Evolutionary conservation across 2,113 vertebrate genomes (phyloP).

Genomic region (Hystrix cristata): DNA sequence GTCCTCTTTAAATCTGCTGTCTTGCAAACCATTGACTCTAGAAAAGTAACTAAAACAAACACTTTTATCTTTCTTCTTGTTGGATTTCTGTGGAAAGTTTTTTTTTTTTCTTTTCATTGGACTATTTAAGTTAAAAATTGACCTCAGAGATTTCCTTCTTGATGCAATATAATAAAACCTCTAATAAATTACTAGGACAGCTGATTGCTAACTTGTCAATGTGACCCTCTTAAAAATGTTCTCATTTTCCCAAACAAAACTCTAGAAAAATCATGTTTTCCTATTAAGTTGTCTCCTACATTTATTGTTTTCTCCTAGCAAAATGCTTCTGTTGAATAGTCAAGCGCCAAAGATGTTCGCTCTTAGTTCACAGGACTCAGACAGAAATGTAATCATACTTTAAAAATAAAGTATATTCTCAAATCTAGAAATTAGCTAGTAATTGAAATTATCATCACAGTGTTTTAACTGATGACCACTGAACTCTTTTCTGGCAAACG

Average conservation of each 20-base stretch:
- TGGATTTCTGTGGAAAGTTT: slow-evolving; percentile 2
- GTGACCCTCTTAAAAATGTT: not conserved
- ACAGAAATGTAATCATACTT: slow-evolving; percentile 77
- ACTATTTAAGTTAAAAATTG: slow-evolving; percentile 32
- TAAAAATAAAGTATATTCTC: slow-evolving; percentile 81
- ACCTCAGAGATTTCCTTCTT: slow-evolving; percentile 34
- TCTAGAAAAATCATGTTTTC: slow-evolving; percentile 29
- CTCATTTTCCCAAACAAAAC: not conserved
- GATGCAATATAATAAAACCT: slow-evolving; percentile 33
- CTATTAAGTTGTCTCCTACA: not conserved
- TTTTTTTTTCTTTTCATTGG: slow-evolving; percentile 6
- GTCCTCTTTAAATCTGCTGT: too few species aligned
- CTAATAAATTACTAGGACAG: not conserved
- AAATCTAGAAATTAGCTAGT: slow-evolving; percentile 82
- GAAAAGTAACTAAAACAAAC: too few species aligned
- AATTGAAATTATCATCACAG: slow-evolving; percentile 84
- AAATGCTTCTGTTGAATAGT: not conserved
- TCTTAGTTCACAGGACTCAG: slow-evolving; percentile 58
- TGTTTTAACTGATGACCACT: slow-evolving; percentile 85
- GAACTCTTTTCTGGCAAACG: slow-evolving; percentile 83
- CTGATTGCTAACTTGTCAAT: slow-evolving; percentile 1
- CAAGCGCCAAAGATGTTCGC: slow-evolving; percentile 37
- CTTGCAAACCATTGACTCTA: too few species aligned
- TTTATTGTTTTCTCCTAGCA: not conserved
- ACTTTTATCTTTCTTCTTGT: not conserved